These are phyloP conservation scores for Chydorus sphaericus DNA, from an alignment of 2,888 invertebrate genomes.

Conservation along the genomic window DNA sequence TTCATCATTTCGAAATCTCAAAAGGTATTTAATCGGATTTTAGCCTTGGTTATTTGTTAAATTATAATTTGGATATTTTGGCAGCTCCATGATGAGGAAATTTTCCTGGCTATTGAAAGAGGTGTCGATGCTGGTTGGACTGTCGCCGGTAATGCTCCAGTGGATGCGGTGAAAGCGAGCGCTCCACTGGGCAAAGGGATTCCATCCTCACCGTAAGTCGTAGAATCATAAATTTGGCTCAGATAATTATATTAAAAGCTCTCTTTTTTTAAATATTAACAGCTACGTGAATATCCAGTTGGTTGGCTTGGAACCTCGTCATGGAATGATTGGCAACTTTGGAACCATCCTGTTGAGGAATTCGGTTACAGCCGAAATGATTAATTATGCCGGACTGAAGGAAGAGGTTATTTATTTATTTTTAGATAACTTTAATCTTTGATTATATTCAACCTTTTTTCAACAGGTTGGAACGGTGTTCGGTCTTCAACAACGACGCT, in stretches of 20 bases:
- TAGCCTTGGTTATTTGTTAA: too few species aligned
- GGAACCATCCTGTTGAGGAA: slow-evolving; percentile 20
- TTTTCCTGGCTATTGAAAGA: slow-evolving; percentile 55
- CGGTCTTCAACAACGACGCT: slow-evolving; percentile 16
- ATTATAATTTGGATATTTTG: slow-evolving; percentile 25
- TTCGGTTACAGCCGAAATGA: background rate
- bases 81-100: slow-evolving; percentile 53
- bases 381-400: slow-evolving; percentile 37
- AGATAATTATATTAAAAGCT: background rate
- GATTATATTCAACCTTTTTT: background rate
- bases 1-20: slow-evolving; percentile 49
- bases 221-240: background rate
- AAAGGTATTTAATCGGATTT: slow-evolving; percentile 21
- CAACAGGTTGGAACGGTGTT: slow-evolving; percentile 17
- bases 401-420: slow-evolving; percentile 22
- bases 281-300: slow-evolving; percentile 58
- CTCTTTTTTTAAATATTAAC: slow-evolving; percentile 25
- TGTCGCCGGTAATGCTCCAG: background rate
- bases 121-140: slow-evolving; percentile 25
- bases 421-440: background rate
- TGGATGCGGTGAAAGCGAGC: background rate
- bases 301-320: slow-evolving; percentile 35
- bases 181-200: background rate
- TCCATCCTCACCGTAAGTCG: slow-evolving; percentile 15
- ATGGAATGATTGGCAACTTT: slow-evolving; percentile 30